Evolutionary conservation across 2,888 invertebrate genomes (phyloP).

Genomic region (Drosophila mulleri): DNA sequence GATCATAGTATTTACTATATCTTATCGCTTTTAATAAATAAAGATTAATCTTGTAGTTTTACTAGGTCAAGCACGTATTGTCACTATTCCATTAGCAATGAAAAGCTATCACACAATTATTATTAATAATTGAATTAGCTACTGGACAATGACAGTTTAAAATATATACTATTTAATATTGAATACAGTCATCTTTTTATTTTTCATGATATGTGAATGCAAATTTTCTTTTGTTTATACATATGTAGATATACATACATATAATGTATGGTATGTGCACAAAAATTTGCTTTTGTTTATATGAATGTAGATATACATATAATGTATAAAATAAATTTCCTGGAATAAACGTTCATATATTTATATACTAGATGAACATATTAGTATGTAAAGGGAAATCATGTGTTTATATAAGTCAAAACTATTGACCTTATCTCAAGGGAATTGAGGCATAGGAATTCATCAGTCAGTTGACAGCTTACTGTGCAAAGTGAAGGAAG

Average conservation of each 20-base stretch:
- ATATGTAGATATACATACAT: no score
- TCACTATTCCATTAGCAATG: not conserved
- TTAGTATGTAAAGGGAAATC: no score
- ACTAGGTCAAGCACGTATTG: not conserved
- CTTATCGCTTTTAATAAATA: slow-evolving; percentile 29
- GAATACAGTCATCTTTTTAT: not conserved
- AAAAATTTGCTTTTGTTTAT: no score
- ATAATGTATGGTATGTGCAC: no score
- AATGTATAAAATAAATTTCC: no score
- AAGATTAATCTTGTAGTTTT: not conserved
- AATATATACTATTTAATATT: not conserved
- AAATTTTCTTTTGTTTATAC: not conserved
- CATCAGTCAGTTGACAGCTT: not conserved
- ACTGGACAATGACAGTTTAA: not conserved
- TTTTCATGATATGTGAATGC: not conserved
- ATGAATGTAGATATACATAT: no score
- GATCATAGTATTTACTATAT: not conserved
- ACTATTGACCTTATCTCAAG: not conserved
- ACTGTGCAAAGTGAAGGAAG: not conserved
- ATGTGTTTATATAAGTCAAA: no score
- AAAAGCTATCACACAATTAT: no score
- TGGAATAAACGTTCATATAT: not conserved
- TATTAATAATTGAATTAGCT: not conserved
- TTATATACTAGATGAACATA: not conserved
- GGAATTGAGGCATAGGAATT: not conserved